Conservation (phyloP, 1,140 invertebrate genomes). For the Drosophila quadrilineata region DNA sequence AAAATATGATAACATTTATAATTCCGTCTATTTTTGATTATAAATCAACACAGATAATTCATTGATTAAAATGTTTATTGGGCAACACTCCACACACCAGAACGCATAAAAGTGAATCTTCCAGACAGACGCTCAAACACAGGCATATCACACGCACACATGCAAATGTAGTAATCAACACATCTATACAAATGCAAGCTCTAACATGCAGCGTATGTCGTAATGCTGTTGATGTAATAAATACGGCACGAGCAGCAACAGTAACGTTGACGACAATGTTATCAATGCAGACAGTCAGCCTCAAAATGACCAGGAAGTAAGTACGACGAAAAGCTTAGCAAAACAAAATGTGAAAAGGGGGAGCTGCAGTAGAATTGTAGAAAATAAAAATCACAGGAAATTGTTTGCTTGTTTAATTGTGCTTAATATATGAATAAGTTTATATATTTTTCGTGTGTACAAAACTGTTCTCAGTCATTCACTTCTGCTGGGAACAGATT, state of each 20-base stretch:
- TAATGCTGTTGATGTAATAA: slow-evolving; percentile 74
- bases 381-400: slow-evolving; percentile 7
- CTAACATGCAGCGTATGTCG: slow-evolving; percentile 60
- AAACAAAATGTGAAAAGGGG: slow-evolving; percentile 48
- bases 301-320: slow-evolving; percentile 57
- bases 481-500: slow-evolving; percentile 34
- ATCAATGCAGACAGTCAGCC: slow-evolving; percentile 46
- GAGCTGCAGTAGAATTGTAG: slow-evolving; percentile 14
- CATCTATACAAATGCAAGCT: slow-evolving; percentile 49
- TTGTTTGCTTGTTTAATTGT: slow-evolving; percentile 19
- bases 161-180: slow-evolving; percentile 25
- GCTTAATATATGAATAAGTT: slow-evolving; percentile 33
- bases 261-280: slow-evolving; percentile 42
- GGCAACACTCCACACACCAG: slow-evolving; percentile 20
- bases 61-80: slow-evolving; percentile 35
- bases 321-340: slow-evolving; percentile 50
- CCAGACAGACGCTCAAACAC: slow-evolving; percentile 27
- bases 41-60: neutral
- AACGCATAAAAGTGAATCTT: slow-evolving; percentile 67
- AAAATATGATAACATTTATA: no score
- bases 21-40: no score
- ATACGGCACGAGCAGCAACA: slow-evolving; percentile 25
- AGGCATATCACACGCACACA: slow-evolving; percentile 23
- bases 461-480: slow-evolving; percentile 47
- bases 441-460: slow-evolving; percentile 9